Evolutionary conservation across 2,797 vertebrate species (phyloP), one percentile per base, ranked within the genome.

Genomic region (Rhabdomys pumilio): DNA sequence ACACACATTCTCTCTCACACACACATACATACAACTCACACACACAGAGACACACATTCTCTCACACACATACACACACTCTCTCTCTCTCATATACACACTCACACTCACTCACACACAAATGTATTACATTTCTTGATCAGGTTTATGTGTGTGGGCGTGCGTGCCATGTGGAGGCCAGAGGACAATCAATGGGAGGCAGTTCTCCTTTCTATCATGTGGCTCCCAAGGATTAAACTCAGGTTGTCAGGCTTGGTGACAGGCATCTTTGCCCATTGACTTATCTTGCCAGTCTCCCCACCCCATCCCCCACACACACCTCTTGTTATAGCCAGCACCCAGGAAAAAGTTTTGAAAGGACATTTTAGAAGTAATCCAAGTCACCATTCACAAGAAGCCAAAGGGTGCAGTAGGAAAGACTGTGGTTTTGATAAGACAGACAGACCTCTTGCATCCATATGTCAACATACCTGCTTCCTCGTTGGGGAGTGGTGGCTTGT

Each of bases 301-400:
- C n/a, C 12, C n/a, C 83, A 3, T 11, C n/a, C 87, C 50, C 1
- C 50, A 11, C 11, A 50, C 7, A 26, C n/a, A 10, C 17, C 15
- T 75, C 55, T n/a, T 90, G 29, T 67, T 75, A 53, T 31, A 41
- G 41, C 79, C 31, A 75, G 50, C 8, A 75, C 55, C 34, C 47
- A 55, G 34, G 22, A 14, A 67, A n/a, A 84, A 38, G 41, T 80
- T 83, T 47, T 61, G 83, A 81, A 79, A 89, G n/a, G 44, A 41
- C 65, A 89, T 69, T 81, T n/a, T 81, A 75, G n/a, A 80, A 57
- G 47, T 1, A 76, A 38, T 44, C 41, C 34, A 61, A 87, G 83
- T 31, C 75, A 83, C 61, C 63, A 84, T 61, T 67, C 61, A 85
- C 41, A 77, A 91, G 57, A 85, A 89, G 34, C 6, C 89, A 75